Percentiles rank a stretch among this genome's conserved stretches.
phyloP scores from a whole-genome alignment of 1,140 invertebrate species.

The Drosophila baimaii region DNA sequence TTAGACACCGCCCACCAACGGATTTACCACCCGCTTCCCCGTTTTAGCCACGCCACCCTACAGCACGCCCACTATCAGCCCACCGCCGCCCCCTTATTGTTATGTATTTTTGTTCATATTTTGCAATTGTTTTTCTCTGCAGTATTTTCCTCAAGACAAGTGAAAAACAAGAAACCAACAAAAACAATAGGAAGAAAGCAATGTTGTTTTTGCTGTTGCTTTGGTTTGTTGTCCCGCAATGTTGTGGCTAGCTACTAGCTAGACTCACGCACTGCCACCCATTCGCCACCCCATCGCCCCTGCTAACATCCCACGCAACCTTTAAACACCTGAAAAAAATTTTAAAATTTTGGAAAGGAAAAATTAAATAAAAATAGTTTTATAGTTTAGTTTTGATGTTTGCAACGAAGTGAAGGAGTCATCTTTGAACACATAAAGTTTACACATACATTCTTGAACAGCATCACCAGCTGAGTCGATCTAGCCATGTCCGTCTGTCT shows the following conservation, averaged over 20 bases:
- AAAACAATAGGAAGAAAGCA: constrained; percentile 33
- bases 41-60: not conserved
- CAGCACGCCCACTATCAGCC: not conserved
- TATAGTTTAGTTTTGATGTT: too few species aligned
- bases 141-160: constrained; percentile 75
- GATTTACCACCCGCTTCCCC: constrained; percentile 2
- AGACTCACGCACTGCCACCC: constrained; percentile 38
- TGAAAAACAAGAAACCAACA: constrained; percentile 48
- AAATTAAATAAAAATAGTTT: too few species aligned
- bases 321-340: constrained; percentile 8
- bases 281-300: constrained; percentile 4
- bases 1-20: constrained; percentile 33
- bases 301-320: constrained; percentile 3
- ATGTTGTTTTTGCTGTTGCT: constrained; percentile 29
- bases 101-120: constrained; percentile 73
- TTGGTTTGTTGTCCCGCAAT: constrained; percentile 58
- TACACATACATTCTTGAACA: too few species aligned
- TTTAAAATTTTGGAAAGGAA: not conserved
- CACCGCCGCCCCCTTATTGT: constrained; percentile 18
- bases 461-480: too few species aligned
- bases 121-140: constrained; percentile 79
- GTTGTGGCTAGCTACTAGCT: constrained; percentile 59
- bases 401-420: too few species aligned
- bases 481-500: too few species aligned
- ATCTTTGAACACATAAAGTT: too few species aligned